Conservation (phyloP, 2,888 invertebrate genomes). For the Drosophila paucipuncta region DNA sequence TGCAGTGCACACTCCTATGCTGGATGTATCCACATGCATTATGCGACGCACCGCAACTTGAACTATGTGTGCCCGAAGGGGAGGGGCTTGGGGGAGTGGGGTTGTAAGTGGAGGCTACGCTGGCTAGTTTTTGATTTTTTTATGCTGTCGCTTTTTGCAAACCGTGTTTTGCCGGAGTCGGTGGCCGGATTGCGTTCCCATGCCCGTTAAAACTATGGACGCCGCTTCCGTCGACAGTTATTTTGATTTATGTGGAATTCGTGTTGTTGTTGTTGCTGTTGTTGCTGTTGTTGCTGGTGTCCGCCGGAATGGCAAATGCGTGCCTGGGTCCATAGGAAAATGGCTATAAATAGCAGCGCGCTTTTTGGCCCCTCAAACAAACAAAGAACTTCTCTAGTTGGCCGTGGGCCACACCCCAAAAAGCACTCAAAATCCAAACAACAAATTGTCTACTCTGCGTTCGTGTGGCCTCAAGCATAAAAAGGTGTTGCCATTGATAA, state of each 20-base stretch:
- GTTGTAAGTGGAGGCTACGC: conserved; percentile 22
- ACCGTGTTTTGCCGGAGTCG: background rate
- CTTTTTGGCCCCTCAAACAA: conserved; percentile 36
- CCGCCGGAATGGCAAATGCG: conserved; percentile 52
- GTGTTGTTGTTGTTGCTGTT: conserved; percentile 33
- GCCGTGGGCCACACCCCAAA: conserved; percentile 51
- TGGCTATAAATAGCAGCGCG: conserved; percentile 69
- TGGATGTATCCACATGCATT: conserved; percentile 36
- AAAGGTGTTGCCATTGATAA: conserved; percentile 74
- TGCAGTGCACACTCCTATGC: background rate
- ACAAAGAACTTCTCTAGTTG: conserved; percentile 64
- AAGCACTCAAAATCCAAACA: conserved; percentile 72
- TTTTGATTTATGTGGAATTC: conserved; percentile 77
- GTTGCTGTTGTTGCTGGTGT: conserved; percentile 6
- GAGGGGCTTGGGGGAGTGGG: background rate
- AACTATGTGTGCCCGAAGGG: conserved; percentile 31
- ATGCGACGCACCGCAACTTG: conserved; percentile 60
- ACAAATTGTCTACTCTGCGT: conserved; percentile 63
- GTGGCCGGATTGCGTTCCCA: conserved; percentile 25
- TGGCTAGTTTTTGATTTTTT: conserved; percentile 58
- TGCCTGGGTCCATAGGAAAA: conserved; percentile 63
- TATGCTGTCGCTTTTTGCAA: conserved; percentile 7
- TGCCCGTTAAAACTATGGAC: conserved; percentile 73
- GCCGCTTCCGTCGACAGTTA: conserved; percentile 82
- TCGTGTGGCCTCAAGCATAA: conserved; percentile 27